These are phyloP conservation scores for Triplophysa yarkandensis DNA, from an alignment of 2,797 vertebrate species.

Conservation along the genomic window DNA sequence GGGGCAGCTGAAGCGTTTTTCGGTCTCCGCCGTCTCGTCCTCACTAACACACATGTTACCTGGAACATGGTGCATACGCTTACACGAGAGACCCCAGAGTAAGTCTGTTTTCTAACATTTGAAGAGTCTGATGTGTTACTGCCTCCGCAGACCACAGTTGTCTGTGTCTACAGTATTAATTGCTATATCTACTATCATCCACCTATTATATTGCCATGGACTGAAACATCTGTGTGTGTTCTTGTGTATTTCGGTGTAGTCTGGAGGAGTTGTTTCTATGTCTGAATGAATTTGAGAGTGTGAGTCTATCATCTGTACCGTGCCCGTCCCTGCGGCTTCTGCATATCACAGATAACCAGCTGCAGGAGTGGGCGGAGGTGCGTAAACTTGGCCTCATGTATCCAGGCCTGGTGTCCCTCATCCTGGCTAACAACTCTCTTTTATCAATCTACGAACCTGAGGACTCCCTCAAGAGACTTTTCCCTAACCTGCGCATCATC, in stretches of 20 bases:
- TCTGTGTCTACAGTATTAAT: too few species aligned
- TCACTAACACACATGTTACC: conserved; percentile 93
- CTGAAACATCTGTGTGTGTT: conserved; percentile 8
- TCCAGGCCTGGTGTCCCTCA: conserved; percentile 85
- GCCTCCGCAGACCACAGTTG: background rate
- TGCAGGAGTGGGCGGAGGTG: conserved; percentile 92
- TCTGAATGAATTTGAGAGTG: conserved; percentile 90
- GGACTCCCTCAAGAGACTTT: conserved; percentile 83
- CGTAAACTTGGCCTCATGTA: conserved; percentile 92
- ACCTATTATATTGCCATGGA: background rate
- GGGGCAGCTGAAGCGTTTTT: conserved; percentile 85
- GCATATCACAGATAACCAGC: conserved; percentile 96
- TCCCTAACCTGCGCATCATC: conserved; percentile 90
- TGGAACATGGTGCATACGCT: conserved; percentile 95
- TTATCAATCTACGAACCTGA: conserved; percentile 82
- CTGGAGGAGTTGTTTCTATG: conserved; percentile 97
- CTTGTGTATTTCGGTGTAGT: conserved; percentile 71
- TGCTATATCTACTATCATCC: background rate
- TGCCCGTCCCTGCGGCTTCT: conserved; percentile 91
- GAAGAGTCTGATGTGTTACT: background rate
- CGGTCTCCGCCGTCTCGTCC: conserved; percentile 88
- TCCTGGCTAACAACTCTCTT: conserved; percentile 92
- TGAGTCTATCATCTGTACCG: conserved; percentile 81
- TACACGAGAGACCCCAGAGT: conserved; percentile 90
- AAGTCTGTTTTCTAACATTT: conserved; percentile 64